Evolutionary conservation across 2,888 invertebrate genomes (phyloP), one percentile per base, ranked within the genome.

Genomic region (Cataglyphis livida): DNA sequence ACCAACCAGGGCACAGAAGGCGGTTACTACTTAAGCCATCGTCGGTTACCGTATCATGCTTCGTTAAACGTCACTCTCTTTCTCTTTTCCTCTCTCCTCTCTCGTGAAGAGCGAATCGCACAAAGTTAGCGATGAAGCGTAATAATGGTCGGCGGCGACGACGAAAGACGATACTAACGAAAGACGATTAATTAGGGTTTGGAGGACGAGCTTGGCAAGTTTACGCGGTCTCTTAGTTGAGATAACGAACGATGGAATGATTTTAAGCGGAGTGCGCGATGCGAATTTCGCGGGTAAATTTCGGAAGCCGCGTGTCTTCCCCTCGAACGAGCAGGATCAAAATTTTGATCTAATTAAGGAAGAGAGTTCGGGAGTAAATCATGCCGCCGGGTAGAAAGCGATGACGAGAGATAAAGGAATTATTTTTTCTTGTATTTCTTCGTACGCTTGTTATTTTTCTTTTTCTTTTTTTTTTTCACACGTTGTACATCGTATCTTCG

Each of bases 291-390:
- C 87, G 76, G 51, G 68, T 61, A 70, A 54, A 64, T 61, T 51
- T 51, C 70, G 75, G 65, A 65, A 74, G 28, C 28, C 18, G 32
- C 28, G 54, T 10, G 76, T 68, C 68, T 41, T 59, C 21, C 78
- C 35, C 73, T 68, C 38, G n/a, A 51, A 74, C 70, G 66, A 84
- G 61, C 61, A 65, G 81, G 79, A 70, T 82, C 66, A 66, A 66
- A 85, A 70, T 86, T 85, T 89, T 91, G 92, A 93, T 90, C 91
- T 91, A 92, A 93, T 92, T 92, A 92, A 92, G 90, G 87, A 88
- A 88, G 89, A 87, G 89, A 90, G 91, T 84, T 85, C 78, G 73
- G 81, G 87, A 85, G 87, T 92, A 92, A 92, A 92, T 92, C 91
- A 91, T 88, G 82, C 74, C 85, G 83, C 70, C 86, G 76, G 83